These are phyloP conservation scores for Vollenhovia emeryi DNA, from an alignment of 1,140 invertebrate genomes.

Conservation along the genomic window DNA sequence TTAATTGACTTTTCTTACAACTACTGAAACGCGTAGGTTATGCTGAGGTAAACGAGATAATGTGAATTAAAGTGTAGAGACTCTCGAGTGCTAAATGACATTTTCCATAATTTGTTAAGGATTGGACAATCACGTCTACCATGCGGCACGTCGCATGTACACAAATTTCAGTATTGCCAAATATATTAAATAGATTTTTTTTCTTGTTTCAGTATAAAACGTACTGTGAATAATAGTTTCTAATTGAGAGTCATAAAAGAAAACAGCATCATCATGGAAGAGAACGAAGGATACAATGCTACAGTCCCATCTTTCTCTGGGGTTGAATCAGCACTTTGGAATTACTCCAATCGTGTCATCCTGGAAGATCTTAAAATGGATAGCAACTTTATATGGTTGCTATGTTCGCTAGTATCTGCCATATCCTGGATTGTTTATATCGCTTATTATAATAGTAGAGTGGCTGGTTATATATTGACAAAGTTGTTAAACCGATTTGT, in stretches of 20 bases:
- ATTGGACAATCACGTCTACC: not conserved
- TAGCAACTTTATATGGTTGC: constrained; percentile 92
- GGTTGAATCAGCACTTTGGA: constrained; percentile 80
- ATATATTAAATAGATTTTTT: not conserved
- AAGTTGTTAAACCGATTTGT: constrained; percentile 95
- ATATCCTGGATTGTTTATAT: constrained; percentile 97
- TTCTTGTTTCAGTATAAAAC: constrained; percentile 53
- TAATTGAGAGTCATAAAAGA: constrained; percentile 42
- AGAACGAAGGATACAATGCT: constrained; percentile 72
- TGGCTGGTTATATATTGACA: constrained; percentile 95
- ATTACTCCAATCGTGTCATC: constrained; percentile 85
- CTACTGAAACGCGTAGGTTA: constrained; percentile 59
- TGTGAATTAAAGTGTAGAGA: not conserved
- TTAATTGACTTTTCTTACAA: not conserved
- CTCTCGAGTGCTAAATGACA: not conserved
- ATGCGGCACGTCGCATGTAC: not conserved
- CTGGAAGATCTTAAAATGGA: constrained; percentile 92
- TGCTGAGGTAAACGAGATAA: constrained; percentile 52
- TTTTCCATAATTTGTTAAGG: not conserved
- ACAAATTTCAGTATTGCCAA: not conserved
- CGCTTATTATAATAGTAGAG: constrained; percentile 97
- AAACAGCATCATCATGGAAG: constrained; percentile 74
- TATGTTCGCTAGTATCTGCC: constrained; percentile 92
- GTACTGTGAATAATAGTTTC: constrained; percentile 54
- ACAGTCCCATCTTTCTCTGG: constrained; percentile 78